Percentiles rank a stretch among this genome's conserved stretches.
These are phyloP conservation scores for Amblyopsis hoosieri DNA, from an alignment of 2,797 vertebrate genomes.

Conservation along the genomic window DNA sequence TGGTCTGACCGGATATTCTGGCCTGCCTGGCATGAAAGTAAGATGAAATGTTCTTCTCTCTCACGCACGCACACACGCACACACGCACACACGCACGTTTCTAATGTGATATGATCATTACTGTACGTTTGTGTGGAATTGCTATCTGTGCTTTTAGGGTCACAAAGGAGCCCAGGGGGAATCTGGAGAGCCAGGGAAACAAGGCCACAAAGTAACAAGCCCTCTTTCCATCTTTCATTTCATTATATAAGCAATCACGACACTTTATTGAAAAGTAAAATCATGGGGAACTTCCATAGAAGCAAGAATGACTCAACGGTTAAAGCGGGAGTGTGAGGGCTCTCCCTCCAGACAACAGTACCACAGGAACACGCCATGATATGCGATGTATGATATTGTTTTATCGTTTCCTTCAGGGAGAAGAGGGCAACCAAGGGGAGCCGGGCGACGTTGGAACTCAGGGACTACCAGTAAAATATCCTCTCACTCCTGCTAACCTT, in stretches of 20 bases:
- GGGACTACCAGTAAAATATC: conserved; percentile 90
- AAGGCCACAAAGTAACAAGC: conserved; percentile 91
- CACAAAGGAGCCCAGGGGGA: conserved; percentile 94
- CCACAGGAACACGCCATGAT: not conserved
- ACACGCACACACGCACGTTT: not conserved
- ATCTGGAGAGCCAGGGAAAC: conserved; percentile 94
- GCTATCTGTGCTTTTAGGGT: conserved; percentile 74
- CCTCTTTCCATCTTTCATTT: not conserved
- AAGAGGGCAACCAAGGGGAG: conserved; percentile 89
- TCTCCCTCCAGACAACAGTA: not conserved
- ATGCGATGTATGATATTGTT: not conserved
- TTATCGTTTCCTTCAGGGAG: conserved; percentile 78
- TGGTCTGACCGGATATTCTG: conserved; percentile 84
- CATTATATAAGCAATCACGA: not conserved
- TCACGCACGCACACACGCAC: not conserved
- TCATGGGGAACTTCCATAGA: not conserved
- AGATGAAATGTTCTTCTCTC: conserved; percentile 21
- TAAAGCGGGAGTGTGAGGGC: not conserved
- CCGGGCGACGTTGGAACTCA: conserved; percentile 86
- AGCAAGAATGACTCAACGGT: not conserved
- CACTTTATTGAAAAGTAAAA: not conserved
- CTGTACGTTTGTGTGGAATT: not conserved
- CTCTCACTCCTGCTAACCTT: not conserved
- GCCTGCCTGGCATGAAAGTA: conserved; percentile 94
- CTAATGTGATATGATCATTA: not conserved